Base-by-base conservation (phyloP, 1,140 invertebrate species). In the Apis florea region DNA sequence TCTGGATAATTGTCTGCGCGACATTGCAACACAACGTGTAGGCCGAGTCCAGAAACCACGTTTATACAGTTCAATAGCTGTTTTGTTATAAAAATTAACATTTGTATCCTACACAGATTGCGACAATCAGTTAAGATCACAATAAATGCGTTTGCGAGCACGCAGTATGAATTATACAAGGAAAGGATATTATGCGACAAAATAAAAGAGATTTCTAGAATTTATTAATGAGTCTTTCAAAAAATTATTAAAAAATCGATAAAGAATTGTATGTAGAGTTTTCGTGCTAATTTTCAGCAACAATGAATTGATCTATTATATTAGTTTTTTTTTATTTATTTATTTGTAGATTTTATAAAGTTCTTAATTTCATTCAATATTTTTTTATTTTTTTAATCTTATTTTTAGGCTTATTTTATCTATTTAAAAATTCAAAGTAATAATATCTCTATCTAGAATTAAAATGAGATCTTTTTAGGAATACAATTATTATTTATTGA, bases 11-110 rank as follows among this genome's bases (percentile, higher is more conserved):
- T 71, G 47, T 58, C 51, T 24, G 15, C 40, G 53, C 64, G 63
- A 83, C 69, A 69, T 85, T 85, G 74, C 80, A 63, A 85, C 79
- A 85, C 31, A 40, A 72, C 80, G 51, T 72, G 80, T 85, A 83
- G 83, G 83, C 68, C 61, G 83, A 49, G 21, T 59, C 63, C 54
- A 21, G 54, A 26, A 47, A 53, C 72, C 54, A 69, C 66, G 79
- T 74, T 6, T 40, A 40, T 40, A 74, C 24, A 19, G 70, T 74
- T 67, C 71, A 80, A 68, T 77, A 83, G 31, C 49, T 24, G 21
- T 84, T 77, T 24, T 72, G 26, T 72, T 63, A 12, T 10, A 80
- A 82, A 77, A 77, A 76, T 63, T 40, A 76, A 77, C 79, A 63
- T 64, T 63, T 74, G 31, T 75, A 31, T 51, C 49, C 66, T 61